phyloP scores from a whole-genome alignment of 1,140 invertebrate genomes.

The Gonioctena quinquepunctata region DNA sequence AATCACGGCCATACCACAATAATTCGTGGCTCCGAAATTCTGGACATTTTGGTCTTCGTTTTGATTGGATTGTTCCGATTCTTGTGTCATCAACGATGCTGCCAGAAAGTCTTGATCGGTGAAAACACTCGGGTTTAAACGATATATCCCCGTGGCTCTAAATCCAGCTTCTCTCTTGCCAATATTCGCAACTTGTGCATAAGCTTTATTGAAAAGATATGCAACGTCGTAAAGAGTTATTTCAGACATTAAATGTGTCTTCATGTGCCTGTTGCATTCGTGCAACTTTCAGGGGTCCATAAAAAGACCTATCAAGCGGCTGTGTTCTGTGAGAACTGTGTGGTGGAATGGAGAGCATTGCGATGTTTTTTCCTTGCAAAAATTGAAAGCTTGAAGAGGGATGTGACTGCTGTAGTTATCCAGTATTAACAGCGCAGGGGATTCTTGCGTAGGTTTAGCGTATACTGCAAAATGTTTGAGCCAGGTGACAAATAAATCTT shows the following conservation, averaged over 20 bases:
- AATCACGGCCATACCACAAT: too few relatives aligned
- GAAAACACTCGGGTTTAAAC: conserved; percentile 24
- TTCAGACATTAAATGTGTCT: conserved; percentile 15
- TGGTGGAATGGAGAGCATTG: conserved; percentile 19
- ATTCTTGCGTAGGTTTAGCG: conserved; percentile 20
- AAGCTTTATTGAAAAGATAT: conserved; percentile 50
- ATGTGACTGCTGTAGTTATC: conserved; percentile 24
- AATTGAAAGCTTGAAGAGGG: conserved; percentile 4
- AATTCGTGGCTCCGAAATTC: too few relatives aligned
- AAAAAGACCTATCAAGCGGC: conserved; percentile 22
- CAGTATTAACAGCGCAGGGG: conserved; percentile 22
- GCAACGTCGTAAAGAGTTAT: conserved; percentile 45
- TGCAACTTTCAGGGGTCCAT: conserved; percentile 18
- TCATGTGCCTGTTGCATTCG: conserved; percentile 22
- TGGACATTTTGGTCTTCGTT: too few relatives aligned
- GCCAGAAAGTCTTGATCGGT: too few relatives aligned
- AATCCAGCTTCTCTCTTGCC: conserved; percentile 28
- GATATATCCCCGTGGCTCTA: too few relatives aligned
- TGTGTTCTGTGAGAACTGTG: conserved; percentile 17
- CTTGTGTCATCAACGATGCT: too few relatives aligned
- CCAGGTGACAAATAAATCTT: conserved; percentile 47
- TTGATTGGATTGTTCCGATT: too few relatives aligned
- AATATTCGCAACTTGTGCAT: conserved; percentile 43
- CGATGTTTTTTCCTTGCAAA: conserved; percentile 6
- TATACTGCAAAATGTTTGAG: conserved; percentile 19